A percentile compares a stretch with the other conserved stretches of the same genome.
These are phyloP conservation scores for Thalassarche chlororhynchos DNA, from an alignment of 2,113 vertebrate genomes.

Conservation along the genomic window DNA sequence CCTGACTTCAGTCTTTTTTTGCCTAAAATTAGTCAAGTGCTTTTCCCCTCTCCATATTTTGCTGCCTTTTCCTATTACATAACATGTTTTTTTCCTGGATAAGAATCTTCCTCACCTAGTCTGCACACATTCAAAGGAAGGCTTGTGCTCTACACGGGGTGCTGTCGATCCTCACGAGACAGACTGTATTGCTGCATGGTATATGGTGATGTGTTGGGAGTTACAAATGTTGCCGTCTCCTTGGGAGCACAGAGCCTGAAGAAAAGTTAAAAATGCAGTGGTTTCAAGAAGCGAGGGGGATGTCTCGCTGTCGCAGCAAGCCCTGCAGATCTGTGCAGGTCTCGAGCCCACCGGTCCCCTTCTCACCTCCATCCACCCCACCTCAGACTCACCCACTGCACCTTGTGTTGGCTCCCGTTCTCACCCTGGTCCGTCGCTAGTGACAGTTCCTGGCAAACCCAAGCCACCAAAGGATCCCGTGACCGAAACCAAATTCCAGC, in stretches of 20 bases:
- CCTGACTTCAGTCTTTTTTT: not conserved
- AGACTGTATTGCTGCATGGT: fast-evolving
- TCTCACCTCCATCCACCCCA: too few relatives aligned
- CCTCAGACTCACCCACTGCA: not conserved
- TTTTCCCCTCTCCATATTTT: not conserved
- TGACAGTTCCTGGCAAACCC: not conserved
- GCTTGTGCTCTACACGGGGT: not conserved
- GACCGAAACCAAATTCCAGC: fast-evolving
- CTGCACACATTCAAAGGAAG: not conserved
- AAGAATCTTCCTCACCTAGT: not conserved
- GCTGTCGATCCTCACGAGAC: not conserved
- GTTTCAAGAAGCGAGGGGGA: not conserved
- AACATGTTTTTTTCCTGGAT: not conserved
- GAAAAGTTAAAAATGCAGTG: not conserved
- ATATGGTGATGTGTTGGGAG: fast-evolving
- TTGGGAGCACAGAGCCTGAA: not conserved
- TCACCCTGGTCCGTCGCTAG: not conserved
- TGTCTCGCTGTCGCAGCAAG: not conserved
- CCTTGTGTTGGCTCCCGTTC: not conserved
- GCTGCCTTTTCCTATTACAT: not conserved
- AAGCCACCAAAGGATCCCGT: fast-evolving
- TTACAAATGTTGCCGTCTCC: fast-evolving
- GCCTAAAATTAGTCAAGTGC: not conserved
- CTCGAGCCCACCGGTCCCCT: fast-evolving
- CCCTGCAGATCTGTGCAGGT: not conserved